phyloP scores from a whole-genome alignment of 2,113 vertebrate genomes.

The Rhizomys pruinosus region DNA sequence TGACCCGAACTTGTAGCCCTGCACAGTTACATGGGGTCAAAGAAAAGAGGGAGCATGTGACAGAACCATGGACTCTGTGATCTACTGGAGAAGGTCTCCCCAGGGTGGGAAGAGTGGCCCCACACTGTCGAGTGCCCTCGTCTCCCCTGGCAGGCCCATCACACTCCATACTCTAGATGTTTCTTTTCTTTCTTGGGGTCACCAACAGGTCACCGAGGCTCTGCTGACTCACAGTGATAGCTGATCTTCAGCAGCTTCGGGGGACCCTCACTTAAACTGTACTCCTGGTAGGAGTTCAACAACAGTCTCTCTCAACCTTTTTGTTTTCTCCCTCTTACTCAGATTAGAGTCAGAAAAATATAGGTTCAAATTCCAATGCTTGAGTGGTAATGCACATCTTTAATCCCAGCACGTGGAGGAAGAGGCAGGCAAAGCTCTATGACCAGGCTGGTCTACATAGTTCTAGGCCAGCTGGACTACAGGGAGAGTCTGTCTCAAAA shows the following conservation, averaged over 20 bases:
- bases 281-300: not conserved
- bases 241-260: constrained; percentile 55
- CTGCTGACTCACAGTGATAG: constrained; percentile 59
- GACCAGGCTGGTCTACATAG: too few relatives aligned
- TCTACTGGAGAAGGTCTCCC: constrained; percentile 17
- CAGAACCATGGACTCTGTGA: not conserved
- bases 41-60: not conserved
- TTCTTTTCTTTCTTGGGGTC: constrained; percentile 70
- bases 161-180: constrained; percentile 58
- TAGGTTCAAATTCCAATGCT: constrained; percentile 22
- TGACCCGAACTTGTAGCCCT: not conserved
- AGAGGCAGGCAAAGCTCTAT: too few relatives aligned
- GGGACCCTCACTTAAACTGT: not conserved
- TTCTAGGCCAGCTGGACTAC: too few relatives aligned
- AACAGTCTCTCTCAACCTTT: not conserved
- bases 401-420: not conserved
- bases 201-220: constrained; percentile 59
- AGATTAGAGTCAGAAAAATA: not conserved
- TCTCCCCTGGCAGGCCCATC: not conserved
- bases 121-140: not conserved
- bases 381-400: too few relatives aligned
- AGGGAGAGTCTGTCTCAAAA: too few relatives aligned
- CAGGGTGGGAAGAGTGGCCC: not conserved
- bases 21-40: not conserved
- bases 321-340: not conserved